phyloP scores from a whole-genome alignment of 2,797 vertebrate genomes.

The Cercopithecus hamlyni region DNA sequence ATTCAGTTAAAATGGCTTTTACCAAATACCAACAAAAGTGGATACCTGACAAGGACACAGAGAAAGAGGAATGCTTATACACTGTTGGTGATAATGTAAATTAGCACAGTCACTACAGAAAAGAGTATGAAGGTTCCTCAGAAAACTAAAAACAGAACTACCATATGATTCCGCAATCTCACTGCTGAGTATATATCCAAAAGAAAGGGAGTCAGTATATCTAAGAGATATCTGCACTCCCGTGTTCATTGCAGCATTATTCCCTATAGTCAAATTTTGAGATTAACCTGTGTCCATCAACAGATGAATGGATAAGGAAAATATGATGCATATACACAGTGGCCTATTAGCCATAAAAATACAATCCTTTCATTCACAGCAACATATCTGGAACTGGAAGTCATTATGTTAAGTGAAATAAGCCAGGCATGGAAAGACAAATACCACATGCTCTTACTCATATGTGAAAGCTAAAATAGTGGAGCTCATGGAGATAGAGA shows the following conservation, averaged over 20 bases:
- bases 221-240: background rate
- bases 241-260: background rate
- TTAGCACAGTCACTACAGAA: background rate
- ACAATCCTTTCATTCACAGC: background rate
- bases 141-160: background rate
- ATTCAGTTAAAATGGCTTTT: background rate
- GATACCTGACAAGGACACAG: background rate
- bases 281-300: background rate
- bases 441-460: background rate
- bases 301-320: background rate
- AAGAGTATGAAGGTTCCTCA: background rate
- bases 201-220: background rate
- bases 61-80: background rate
- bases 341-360: background rate
- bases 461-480: background rate
- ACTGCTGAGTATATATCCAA: background rate
- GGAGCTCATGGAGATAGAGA: background rate
- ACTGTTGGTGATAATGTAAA: background rate
- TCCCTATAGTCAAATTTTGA: background rate
- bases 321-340: background rate
- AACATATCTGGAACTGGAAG: background rate
- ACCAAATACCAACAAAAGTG: background rate
- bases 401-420: background rate
- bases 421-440: background rate
- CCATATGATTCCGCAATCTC: background rate